phyloP scores from a whole-genome alignment of 2,797 vertebrate genomes.

The Saxicola maurus region DNA sequence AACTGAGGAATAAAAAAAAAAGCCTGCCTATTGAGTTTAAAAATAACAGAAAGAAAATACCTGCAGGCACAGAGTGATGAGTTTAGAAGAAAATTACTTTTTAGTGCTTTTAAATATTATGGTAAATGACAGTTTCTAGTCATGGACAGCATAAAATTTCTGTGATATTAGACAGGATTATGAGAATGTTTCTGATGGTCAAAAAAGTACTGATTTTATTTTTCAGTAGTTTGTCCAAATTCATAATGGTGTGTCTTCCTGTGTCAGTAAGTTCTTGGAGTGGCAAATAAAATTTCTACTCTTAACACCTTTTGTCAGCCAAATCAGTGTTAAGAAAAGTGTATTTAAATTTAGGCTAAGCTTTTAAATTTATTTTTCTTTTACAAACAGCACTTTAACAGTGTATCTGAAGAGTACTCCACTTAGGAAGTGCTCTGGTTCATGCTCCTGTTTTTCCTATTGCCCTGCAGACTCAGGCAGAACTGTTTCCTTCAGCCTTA shows the following conservation, averaged over 20 bases:
- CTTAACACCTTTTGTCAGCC: neutral
- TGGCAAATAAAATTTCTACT: neutral
- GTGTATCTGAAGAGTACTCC: neutral
- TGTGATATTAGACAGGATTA: neutral
- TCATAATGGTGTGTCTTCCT: neutral
- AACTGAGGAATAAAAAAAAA: neutral
- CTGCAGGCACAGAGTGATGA: neutral
- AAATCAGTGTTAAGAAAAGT: neutral
- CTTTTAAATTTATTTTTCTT: neutral
- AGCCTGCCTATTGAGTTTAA: neutral
- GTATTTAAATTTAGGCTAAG: neutral
- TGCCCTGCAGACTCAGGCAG: neutral
- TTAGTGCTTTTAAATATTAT: neutral
- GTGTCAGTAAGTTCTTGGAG: neutral
- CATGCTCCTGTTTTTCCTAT: rapidly evolving
- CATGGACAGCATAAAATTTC: neutral
- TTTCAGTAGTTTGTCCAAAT: neutral
- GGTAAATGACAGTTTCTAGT: neutral
- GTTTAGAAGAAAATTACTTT: neutral
- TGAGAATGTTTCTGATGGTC: neutral
- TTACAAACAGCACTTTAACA: neutral
- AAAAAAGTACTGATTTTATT: neutral
- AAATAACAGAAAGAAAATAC: neutral
- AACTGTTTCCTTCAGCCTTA: neutral
- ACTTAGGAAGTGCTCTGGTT: neutral